Percentiles rank a stretch among this genome's conserved stretches.
Evolutionary conservation across 2,113 vertebrate species (phyloP).

Genomic region (Chlamydotis undulata): DNA sequence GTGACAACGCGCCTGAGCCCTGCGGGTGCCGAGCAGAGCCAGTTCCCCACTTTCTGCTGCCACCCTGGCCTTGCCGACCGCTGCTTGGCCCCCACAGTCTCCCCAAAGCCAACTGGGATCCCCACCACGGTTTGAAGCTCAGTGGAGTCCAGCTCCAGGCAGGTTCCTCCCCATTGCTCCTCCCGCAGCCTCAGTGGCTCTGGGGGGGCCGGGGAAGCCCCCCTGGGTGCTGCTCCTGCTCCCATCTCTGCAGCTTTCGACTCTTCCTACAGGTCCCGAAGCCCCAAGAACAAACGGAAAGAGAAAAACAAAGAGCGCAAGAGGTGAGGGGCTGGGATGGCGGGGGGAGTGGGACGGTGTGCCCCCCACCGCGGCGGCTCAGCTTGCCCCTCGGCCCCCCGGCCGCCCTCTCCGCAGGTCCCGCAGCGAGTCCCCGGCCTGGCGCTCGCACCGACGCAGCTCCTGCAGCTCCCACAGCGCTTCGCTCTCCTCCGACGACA

Average conservation of each 20-base stretch:
- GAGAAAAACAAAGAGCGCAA: slow-evolving; percentile 95
- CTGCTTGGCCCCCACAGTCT: background rate
- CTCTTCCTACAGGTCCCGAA: slow-evolving; percentile 84
- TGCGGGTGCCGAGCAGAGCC: background rate
- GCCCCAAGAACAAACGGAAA: slow-evolving; percentile 94
- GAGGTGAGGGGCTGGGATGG: slow-evolving; percentile 78
- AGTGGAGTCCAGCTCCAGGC: background rate
- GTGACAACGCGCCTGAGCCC: rapidly evolving
- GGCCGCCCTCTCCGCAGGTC: slow-evolving; percentile 75
- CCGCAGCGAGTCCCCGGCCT: slow-evolving; percentile 83
- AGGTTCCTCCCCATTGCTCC: background rate
- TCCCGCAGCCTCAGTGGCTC: background rate
- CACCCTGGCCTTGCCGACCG: too few relatives aligned
- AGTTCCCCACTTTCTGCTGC: background rate
- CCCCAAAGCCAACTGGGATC: background rate
- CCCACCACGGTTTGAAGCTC: rapidly evolving
- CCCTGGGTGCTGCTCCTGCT: rapidly evolving
- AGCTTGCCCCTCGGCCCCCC: background rate
- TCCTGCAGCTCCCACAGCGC: slow-evolving; percentile 91
- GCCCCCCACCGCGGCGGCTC: background rate
- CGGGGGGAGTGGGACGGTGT: rapidly evolving
- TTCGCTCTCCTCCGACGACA: slow-evolving; percentile 87
- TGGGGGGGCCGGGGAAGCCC: background rate
- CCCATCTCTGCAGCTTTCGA: background rate
- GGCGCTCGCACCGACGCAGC: slow-evolving; percentile 86